These are phyloP conservation scores for Epizoanthus fatuus DNA, from an alignment of 92 coral and sea anemone genomes.

Conservation along the genomic window DNA sequence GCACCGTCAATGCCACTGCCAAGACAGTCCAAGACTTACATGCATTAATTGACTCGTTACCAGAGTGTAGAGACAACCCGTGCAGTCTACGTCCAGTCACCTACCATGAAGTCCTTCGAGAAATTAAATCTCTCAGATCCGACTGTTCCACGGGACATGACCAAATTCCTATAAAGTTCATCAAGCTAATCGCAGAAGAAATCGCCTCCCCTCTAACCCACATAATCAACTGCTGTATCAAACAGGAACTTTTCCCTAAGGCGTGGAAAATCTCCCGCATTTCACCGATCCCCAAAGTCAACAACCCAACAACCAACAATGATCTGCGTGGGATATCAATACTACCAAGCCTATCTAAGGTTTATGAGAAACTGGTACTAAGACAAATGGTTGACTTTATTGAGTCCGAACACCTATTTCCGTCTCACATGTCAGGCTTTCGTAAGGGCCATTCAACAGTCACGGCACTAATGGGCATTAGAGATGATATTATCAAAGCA, in stretches of 20 bases:
- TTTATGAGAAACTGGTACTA: not conserved
- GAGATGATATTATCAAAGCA: constrained; percentile 27
- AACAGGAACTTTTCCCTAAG: constrained; percentile 24
- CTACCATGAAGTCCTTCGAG: constrained; percentile 29
- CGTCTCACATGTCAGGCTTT: constrained; percentile 17
- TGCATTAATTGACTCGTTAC: not conserved
- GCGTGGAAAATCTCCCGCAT: constrained; percentile 18
- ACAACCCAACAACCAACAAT: constrained; percentile 16
- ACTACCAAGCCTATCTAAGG: constrained; percentile 2
- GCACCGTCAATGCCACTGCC: not conserved
- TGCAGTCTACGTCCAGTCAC: constrained; percentile 14
- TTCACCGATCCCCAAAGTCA: not conserved
- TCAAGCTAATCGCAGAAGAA: constrained; percentile 19
- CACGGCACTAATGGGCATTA: constrained; percentile 18
- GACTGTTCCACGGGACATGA: too few relatives aligned
- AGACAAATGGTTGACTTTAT: not conserved
- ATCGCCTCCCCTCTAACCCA: constrained; percentile 1
- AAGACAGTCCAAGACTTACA: not conserved
- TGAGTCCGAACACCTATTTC: constrained; percentile 21
- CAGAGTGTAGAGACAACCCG: constrained; percentile 29
- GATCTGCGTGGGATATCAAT: constrained; percentile 10
- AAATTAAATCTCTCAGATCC: not conserved
- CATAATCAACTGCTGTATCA: constrained; percentile 9
- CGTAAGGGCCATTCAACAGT: constrained; percentile 24
- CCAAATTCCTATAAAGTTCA: constrained; percentile 17